Evolutionary conservation across 2,888 invertebrate genomes (phyloP).

Genomic region (Helleia helle): DNA sequence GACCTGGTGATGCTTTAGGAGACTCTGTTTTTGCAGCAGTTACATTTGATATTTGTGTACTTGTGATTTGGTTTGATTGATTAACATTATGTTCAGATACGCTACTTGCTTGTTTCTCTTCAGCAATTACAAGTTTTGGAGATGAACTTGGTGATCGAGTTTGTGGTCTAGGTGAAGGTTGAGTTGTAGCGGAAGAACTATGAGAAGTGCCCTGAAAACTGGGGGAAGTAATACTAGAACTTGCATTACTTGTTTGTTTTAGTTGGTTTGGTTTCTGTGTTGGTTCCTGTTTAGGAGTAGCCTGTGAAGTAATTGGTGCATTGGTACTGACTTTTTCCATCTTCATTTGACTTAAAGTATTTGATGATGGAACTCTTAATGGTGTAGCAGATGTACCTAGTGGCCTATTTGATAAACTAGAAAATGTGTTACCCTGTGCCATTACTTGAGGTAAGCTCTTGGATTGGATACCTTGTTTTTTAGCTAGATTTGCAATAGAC

Average conservation of each 20-base stretch:
- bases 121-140: constrained; percentile 66
- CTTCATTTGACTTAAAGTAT: constrained; percentile 45
- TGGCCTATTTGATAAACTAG: constrained; percentile 40
- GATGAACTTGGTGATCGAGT: constrained; percentile 69
- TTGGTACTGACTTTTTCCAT: constrained; percentile 39
- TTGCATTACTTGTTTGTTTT: constrained; percentile 35
- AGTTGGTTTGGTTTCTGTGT: constrained; percentile 35
- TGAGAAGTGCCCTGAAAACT: constrained; percentile 41
- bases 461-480: constrained; percentile 55
- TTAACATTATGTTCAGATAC: constrained; percentile 42
- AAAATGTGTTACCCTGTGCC: constrained; percentile 44
- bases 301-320: constrained; percentile 23
- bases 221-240: constrained; percentile 34
- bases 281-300: constrained; percentile 36
- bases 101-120: constrained; percentile 54
- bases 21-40: constrained; percentile 42
- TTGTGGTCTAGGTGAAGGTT: constrained; percentile 57
- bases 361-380: constrained; percentile 46
- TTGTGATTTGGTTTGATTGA: constrained; percentile 59
- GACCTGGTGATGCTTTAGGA: constrained; percentile 42
- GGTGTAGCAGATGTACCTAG: constrained; percentile 34
- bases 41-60: constrained; percentile 47
- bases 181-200: constrained; percentile 37
- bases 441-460: constrained; percentile 41
- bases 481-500: constrained; percentile 65